Evolutionary conservation across 92 coral and sea anemone genomes (phyloP), one percentile per base, ranked within the genome.

Genomic region (Pocillopora meandrina): DNA sequence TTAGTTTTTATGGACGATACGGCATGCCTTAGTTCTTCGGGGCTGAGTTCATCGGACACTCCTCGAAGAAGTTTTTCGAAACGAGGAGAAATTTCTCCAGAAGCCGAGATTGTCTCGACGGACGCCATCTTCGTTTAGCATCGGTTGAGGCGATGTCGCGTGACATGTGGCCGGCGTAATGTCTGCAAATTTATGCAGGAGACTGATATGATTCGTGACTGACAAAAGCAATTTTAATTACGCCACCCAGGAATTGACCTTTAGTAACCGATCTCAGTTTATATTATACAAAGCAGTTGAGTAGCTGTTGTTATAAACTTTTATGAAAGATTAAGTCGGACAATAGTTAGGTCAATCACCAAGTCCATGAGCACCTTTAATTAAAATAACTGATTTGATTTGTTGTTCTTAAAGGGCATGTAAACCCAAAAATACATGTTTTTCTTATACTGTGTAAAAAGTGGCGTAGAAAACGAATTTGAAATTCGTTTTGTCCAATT

Each of bases 11-110:
- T 69, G 0, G 69, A 81, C 19, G 84, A 69, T 7, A 81, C 84
- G 7, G 69, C 76, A 15, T 81, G 67, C 23, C 12, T 35, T 0
- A 81, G 84, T 69, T 81, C 84, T 0, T 81, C 84, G 1, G 59
- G 76, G 17, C 84, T 69, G 49, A 81, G n/a, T 56, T 69, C 74
- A n/a, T 9, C 49, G 20, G 65, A 33, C 1, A 81, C 42, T 18
- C 59, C 84, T 1, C 20, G 69, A 5, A 81, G 14, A 58, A 81
- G 84, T 14, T 81, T 59, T 63, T 81, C 77, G 13, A 81, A 36
- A 12, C 26, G 76, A 47, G 84, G 76, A 58, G 84, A 81, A 81
- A 81, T 70, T 68, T 58, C 76, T 57, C 34, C 16, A 10, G 76
- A 18, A 35, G 58, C 35, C 42, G 21, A 34, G 6, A 49, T 33